phyloP scores from a whole-genome alignment of 1,140 invertebrate species.

The Sycophaga agraensis region DNA sequence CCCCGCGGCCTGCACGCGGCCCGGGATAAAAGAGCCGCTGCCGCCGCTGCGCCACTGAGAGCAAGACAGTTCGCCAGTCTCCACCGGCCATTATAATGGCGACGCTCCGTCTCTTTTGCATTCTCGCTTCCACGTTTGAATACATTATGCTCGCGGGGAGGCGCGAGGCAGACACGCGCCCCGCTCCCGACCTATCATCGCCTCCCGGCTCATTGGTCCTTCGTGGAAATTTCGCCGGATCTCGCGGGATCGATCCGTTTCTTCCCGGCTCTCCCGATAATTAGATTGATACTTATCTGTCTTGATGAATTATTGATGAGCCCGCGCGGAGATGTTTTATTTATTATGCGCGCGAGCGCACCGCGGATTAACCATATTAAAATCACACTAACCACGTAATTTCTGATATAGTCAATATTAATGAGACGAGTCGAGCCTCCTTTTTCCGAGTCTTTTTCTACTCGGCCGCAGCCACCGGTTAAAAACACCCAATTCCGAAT shows the following conservation, averaged over 20 bases:
- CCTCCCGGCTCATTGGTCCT: conserved; percentile 17
- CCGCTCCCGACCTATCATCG: neutral
- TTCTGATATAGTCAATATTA: too few species aligned
- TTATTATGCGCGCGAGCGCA: too few species aligned
- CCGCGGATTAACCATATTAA: too few species aligned
- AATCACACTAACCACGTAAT: too few species aligned
- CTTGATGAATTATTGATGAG: conserved; percentile 17
- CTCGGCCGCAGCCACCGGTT: too few species aligned
- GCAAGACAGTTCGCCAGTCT: neutral
- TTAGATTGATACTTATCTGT: neutral
- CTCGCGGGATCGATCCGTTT: neutral
- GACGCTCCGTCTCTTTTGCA: conserved; percentile 16
- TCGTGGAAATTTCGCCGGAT: neutral
- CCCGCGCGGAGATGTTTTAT: neutral
- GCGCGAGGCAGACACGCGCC: neutral
- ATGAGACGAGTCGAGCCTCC: too few species aligned
- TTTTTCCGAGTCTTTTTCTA: too few species aligned
- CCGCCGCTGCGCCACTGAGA: neutral
- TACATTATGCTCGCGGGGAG: neutral
- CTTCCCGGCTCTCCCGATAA: neutral
- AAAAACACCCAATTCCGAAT: too few species aligned
- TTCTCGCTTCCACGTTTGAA: conserved; percentile 12
- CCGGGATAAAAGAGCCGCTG: conserved; percentile 1
- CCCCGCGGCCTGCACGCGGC: too few species aligned
- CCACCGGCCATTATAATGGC: conserved; percentile 6